Evolutionary conservation across 2,113 vertebrate genomes (phyloP), one percentile per base, ranked within the genome.

Genomic region (Rafetus swinhoei): DNA sequence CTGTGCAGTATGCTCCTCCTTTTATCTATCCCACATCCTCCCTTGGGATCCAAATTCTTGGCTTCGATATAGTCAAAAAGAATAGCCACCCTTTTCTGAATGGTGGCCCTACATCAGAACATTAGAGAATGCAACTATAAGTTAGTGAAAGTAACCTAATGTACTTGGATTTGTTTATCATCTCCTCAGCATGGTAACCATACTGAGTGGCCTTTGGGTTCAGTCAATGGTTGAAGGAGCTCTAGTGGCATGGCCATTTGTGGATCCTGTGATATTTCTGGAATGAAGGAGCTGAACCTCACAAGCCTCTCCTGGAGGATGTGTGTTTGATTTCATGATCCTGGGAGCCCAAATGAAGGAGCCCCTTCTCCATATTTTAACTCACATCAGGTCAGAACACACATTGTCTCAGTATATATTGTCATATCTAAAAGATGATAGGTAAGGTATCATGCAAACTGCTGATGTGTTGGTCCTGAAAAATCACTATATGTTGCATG

Each of bases 251-350:
- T 50, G 22, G 81, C 11, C 25, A 84, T 19, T 0, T 1, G 14
- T 39, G 89, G 39, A 85, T 3, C 32, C 1, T 9, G 50, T 11
- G 29, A 79, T 85, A 80, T 12, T 85, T 79, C 10, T 13, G 84
- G 10, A 10, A 0, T 77, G 84, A 92, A 7, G 18, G 18, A 24
- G 29, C 7, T 56, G 83, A 45, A 0, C 0, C 3, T 4, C 22
- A 80, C 82, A 16, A 22, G 54, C 15, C 3, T 9, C 1, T 84
- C 11, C 77, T 88, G 25, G 52, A 72, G 80, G 62, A n/a, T 2
- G 11, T 16, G 6, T 77, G 22, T 35, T 35, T 7, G 65, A 69
- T 19, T 72, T 32, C n/a, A 35, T 72, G 4, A 72, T 35, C 9
- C 32, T 72, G 2, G n/a, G 65, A 72, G n/a, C n/a, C 9, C 18